Conservation (phyloP, 2,888 invertebrate genomes). For the Tiphia femorata region DNA sequence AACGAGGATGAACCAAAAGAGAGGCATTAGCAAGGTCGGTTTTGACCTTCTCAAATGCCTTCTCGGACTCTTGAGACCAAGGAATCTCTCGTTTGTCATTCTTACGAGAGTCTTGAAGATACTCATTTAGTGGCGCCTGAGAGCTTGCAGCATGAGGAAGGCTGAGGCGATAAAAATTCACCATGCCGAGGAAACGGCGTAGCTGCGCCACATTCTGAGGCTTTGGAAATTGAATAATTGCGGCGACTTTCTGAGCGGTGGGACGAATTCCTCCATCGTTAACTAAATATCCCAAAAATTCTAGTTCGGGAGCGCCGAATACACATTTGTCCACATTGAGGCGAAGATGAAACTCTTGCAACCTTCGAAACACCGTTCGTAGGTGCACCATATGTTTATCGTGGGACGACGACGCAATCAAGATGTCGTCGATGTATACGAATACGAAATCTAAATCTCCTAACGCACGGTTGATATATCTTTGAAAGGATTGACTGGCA, state of each 20-base stretch:
- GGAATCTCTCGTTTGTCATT: slow-evolving; percentile 17
- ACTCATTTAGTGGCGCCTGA: slow-evolving; percentile 18
- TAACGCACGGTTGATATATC: slow-evolving; percentile 48
- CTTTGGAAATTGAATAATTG: slow-evolving; percentile 19
- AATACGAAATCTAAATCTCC: slow-evolving; percentile 41
- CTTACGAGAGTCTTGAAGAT: slow-evolving; percentile 8
- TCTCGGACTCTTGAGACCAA: slow-evolving; percentile 7
- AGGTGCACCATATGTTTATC: slow-evolving; percentile 28
- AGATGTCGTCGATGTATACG: slow-evolving; percentile 55
- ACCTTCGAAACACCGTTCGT: slow-evolving; percentile 19
- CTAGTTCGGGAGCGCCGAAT: slow-evolving; percentile 23
- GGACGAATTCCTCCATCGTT: slow-evolving; percentile 26
- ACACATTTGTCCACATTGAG: slow-evolving; percentile 39
- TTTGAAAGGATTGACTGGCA: slow-evolving; percentile 57
- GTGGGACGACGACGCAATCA: slow-evolving; percentile 26
- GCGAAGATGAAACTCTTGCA: slow-evolving; percentile 25
- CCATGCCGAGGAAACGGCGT: slow-evolving; percentile 23
- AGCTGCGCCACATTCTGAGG: slow-evolving; percentile 20
- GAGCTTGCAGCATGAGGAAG: slow-evolving; percentile 14
- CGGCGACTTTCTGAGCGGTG: slow-evolving; percentile 26
- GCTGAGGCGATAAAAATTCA: slow-evolving; percentile 25
- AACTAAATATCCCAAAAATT: slow-evolving; percentile 35
- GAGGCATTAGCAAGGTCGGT: neutral
- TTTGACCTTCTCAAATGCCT: neutral
- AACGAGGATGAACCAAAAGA: neutral